phyloP scores from a whole-genome alignment of 2,888 invertebrate species.

The Tyria jacobaeae region DNA sequence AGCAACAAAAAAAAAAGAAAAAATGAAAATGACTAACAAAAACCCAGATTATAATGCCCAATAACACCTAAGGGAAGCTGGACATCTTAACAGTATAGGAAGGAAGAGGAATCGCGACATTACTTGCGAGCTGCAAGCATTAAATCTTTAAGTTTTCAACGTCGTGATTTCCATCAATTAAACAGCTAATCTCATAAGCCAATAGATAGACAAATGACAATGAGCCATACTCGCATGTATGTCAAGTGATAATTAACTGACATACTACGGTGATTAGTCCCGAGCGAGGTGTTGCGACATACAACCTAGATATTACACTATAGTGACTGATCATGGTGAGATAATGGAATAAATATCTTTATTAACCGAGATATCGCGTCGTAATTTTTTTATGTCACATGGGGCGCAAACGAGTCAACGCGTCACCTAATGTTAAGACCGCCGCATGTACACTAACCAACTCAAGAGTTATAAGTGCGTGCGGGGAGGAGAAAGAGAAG shows the following conservation, averaged over 20 bases:
- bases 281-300: slow-evolving; percentile 38
- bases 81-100: no score
- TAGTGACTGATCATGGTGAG: neutral
- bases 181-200: slow-evolving; percentile 53
- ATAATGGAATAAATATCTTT: neutral
- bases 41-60: no score
- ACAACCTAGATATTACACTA: slow-evolving; percentile 13
- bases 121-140: slow-evolving; percentile 15
- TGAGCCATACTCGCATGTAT: slow-evolving; percentile 35
- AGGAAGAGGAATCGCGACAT: no score
- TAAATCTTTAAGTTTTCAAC: slow-evolving; percentile 27
- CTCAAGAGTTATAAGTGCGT: no score
- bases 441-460: no score
- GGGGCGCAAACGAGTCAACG: no score
- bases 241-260: slow-evolving; percentile 49
- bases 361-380: neutral
- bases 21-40: no score
- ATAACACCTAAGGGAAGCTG: no score
- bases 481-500: no score
- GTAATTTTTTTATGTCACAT: no score
- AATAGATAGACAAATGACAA: slow-evolving; percentile 55
- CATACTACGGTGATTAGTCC: slow-evolving; percentile 39
- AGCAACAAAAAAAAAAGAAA: no score
- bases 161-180: slow-evolving; percentile 55
- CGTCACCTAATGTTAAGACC: no score